Evolutionary conservation across 2,888 invertebrate genomes (phyloP).

Genomic region (Molorchus minor): DNA sequence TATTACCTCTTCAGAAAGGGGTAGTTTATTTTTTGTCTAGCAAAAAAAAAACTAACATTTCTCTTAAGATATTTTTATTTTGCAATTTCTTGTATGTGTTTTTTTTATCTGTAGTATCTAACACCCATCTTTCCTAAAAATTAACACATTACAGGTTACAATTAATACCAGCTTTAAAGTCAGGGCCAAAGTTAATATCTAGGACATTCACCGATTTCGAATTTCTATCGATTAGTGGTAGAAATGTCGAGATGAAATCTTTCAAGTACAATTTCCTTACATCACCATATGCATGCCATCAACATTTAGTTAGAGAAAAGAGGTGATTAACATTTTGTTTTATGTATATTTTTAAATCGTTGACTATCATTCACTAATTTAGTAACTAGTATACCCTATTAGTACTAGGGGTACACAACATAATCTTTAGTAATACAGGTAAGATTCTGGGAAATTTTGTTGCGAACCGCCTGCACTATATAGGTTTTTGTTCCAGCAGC

Average conservation of each 20-base stretch:
- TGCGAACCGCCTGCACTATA: too few species aligned
- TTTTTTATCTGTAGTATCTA: neutral
- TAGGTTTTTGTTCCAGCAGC: too few species aligned
- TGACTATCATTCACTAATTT: too few species aligned
- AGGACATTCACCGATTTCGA: constrained; percentile 50
- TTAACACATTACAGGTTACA: constrained; percentile 43
- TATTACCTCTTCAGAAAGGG: too few species aligned
- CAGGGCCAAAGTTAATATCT: constrained; percentile 40
- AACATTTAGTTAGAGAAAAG: constrained; percentile 39
- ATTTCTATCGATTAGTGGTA: constrained; percentile 60
- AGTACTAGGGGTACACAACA: too few species aligned
- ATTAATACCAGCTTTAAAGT: constrained; percentile 37
- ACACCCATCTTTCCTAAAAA: constrained; percentile 5
- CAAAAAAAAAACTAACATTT: too few species aligned
- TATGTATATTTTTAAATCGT: too few species aligned
- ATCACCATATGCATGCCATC: constrained; percentile 39
- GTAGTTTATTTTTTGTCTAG: too few species aligned
- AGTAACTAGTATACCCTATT: too few species aligned
- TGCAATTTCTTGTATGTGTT: constrained; percentile 5
- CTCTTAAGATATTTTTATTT: too few species aligned
- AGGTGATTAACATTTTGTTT: constrained; percentile 42
- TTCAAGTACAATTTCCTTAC: constrained; percentile 58
- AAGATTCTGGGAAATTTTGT: too few species aligned
- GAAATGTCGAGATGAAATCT: constrained; percentile 58
- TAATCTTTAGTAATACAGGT: too few species aligned